Percentiles rank a stretch among this genome's conserved stretches.
Conservation (phyloP, 2,113 vertebrate genomes). For the Malurus cyaneus region DNA sequence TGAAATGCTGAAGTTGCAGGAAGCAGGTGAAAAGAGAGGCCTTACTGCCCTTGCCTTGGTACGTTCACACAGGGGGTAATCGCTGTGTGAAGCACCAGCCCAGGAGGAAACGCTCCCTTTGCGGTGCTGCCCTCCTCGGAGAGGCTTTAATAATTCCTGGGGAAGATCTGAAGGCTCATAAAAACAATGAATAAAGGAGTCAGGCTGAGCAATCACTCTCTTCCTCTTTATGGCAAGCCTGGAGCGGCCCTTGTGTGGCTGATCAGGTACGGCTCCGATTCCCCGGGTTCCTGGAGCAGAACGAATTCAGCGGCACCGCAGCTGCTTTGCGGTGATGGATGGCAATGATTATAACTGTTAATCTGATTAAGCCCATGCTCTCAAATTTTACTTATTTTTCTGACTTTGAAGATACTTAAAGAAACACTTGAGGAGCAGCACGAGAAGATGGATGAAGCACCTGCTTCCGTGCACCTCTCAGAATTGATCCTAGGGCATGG, state of each 20-base stretch:
- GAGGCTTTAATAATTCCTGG: neutral
- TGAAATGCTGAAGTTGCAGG: neutral
- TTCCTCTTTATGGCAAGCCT: neutral
- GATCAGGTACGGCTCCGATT: neutral
- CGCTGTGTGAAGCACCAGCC: rapidly evolving
- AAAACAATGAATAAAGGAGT: neutral
- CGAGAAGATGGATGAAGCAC: neutral
- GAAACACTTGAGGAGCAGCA: neutral
- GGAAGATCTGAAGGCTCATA: neutral
- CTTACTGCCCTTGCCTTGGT: neutral
- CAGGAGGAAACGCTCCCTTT: neutral
- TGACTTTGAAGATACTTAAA: neutral
- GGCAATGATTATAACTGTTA: neutral
- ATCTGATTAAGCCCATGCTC: neutral
- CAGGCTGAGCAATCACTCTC: neutral
- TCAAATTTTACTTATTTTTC: neutral
- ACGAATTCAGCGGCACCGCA: rapidly evolving
- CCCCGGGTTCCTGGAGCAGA: neutral
- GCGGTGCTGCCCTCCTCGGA: rapidly evolving
- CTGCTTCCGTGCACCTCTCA: neutral
- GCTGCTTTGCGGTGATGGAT: neutral
- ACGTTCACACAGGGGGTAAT: rapidly evolving
- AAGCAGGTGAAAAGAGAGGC: constrained; percentile 1
- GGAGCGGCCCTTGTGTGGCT: neutral
- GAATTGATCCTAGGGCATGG: neutral